Evolutionary conservation across 2,113 vertebrate genomes (phyloP).

Genomic region (Poeciliopsis occidentalis): DNA sequence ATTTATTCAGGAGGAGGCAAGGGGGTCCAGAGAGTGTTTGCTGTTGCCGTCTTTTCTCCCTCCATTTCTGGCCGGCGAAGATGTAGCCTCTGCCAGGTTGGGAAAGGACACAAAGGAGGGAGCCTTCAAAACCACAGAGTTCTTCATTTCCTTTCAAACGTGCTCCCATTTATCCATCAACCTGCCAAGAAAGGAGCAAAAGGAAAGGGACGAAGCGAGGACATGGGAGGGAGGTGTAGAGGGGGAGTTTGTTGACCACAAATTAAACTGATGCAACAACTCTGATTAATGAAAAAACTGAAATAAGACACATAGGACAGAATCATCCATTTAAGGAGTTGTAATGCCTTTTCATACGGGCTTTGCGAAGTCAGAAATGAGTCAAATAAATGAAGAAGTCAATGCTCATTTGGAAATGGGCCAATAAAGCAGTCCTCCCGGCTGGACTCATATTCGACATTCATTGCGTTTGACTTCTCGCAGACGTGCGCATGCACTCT

Average conservation of each 20-base stretch:
- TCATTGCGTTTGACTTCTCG: conserved; percentile 51
- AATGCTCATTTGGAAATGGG: conserved; percentile 45
- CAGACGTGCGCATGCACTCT: conserved; percentile 15
- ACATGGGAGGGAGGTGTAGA: background rate
- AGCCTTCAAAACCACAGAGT: conserved; percentile 49
- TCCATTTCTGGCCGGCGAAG: conserved; percentile 36
- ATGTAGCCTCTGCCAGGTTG: conserved; percentile 53
- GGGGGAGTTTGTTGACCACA: conserved; percentile 44
- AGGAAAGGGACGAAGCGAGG: background rate
- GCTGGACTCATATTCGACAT: conserved; percentile 42
- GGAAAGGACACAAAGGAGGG: conserved; percentile 56
- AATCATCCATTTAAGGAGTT: conserved; percentile 35
- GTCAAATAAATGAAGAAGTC: conserved; percentile 54
- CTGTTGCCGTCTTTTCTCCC: conserved; percentile 23
- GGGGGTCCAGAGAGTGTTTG: conserved; percentile 18
- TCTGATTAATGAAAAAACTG: conserved; percentile 48
- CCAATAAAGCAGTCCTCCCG: conserved; percentile 37
- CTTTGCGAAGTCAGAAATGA: conserved; percentile 32
- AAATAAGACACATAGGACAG: conserved; percentile 44
- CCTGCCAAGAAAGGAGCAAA: conserved; percentile 42
- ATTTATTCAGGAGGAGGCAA: conserved; percentile 19
- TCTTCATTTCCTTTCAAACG: conserved; percentile 46
- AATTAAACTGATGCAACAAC: conserved; percentile 58
- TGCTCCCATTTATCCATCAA: conserved; percentile 38
- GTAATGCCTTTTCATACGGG: conserved; percentile 25